Evolutionary conservation across 2,797 vertebrate genomes (phyloP), one percentile per base, ranked within the genome.

Genomic region (Sebastes steindachneri): DNA sequence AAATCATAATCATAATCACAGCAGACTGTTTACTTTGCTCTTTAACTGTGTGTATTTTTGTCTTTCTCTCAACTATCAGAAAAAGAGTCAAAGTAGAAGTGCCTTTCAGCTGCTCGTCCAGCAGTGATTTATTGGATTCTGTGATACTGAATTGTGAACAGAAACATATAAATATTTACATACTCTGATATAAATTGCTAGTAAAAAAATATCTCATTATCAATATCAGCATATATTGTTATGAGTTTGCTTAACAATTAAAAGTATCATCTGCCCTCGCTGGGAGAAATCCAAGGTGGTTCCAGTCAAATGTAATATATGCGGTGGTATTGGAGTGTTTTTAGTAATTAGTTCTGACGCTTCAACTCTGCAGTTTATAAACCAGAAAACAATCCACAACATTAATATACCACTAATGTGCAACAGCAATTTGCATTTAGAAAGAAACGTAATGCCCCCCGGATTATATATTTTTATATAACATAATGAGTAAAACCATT

Each of bases 1-100:
- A 93, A 86, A 78, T 88, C 75, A 75, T 82, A 74, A 87, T 85
- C 84, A 77, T 82, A 89, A 90, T 89, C 73, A 81, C 77, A 75
- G 80, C 54, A 82, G 86, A 85, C 73, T 89, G 90, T 90, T 90
- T 93, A 85, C 79, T 89, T 84, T 87, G 68, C 83, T 80, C 68
- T 79, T 73, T 73, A 65, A 80, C 75, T 84, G 26, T 51, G 66
- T 67, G 65, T 68, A 54, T 68, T 55, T 35, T 33, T 55, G 67
- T 68, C 51, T 14, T 68, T 33, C 26, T 31, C n/a, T 55, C 67
- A 35, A 54, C 45, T 68, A 17, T 35, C 1, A 62, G 19, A 19
- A 33, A 33, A 54, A 31, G 54, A 23, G 51, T 23, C 28, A 54
- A 77, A 63, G 65, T 19, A 71, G 29, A 68, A 54, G 23, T 82